Evolutionary conservation across 2,797 vertebrate species (phyloP).

Genomic region (Catostomus latipinnis): DNA sequence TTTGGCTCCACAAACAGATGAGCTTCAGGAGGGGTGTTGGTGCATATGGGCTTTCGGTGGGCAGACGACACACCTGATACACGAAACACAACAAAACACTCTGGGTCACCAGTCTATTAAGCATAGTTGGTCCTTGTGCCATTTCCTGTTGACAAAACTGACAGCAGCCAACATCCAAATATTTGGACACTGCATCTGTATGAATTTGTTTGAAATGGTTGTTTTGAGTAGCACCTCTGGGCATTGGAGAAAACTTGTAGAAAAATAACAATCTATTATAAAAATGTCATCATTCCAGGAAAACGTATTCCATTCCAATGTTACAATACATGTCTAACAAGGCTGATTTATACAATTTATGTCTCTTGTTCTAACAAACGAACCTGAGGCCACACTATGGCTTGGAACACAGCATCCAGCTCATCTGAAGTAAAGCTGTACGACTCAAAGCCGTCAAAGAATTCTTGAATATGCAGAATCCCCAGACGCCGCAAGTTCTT

Average conservation of each 20-base stretch:
- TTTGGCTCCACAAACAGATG: conserved; percentile 91
- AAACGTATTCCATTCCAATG: too few species aligned
- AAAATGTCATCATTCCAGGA: too few species aligned
- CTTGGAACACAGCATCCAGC: conserved; percentile 88
- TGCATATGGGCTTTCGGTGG: conserved; percentile 90
- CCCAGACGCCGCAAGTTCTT: conserved; percentile 93
- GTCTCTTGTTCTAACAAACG: neutral
- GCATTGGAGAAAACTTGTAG: too few species aligned
- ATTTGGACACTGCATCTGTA: neutral
- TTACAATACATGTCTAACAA: too few species aligned
- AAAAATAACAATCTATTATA: too few species aligned
- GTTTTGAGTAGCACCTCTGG: too few species aligned
- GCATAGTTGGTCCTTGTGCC: too few species aligned
- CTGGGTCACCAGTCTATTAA: neutral
- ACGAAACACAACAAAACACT: neutral
- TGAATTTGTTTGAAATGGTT: too few species aligned
- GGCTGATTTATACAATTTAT: too few species aligned
- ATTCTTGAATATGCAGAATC: conserved; percentile 86
- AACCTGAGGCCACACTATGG: conserved; percentile 94
- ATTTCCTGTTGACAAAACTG: neutral
- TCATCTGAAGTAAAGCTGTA: conserved; percentile 88
- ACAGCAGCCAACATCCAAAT: neutral
- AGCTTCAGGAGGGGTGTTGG: conserved; percentile 92
- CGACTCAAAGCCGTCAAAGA: conserved; percentile 88
- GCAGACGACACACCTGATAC: conserved; percentile 86